Evolutionary conservation across 2,888 invertebrate species (phyloP), one percentile per base, ranked within the genome.

Genomic region (Ypsolopha scabrella): DNA sequence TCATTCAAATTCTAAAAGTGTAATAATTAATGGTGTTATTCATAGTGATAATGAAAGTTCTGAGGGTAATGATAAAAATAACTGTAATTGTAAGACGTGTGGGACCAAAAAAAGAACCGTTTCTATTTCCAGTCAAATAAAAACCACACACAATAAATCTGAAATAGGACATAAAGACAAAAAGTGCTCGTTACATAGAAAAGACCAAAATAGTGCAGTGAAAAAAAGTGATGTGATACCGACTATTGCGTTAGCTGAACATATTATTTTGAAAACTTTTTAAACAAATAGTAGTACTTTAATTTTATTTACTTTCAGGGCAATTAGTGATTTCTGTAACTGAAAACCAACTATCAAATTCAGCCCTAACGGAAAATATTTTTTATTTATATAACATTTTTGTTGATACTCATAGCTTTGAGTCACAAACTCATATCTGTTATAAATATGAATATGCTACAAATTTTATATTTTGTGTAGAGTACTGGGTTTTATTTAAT

Each of bases 71-170:
- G 58, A 54, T 45, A 67, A 59, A 54, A 64, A 62, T 54, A 69
- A 24, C 24, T 24, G 75, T 61, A 60, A 60, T 51, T 62, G 62
- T 44, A 73, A 75, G 64, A 60, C 64, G 10, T 78, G 75, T 59
- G 76, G 70, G 67, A 69, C 65, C 64, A 78, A 81, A 70, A 82
- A 82, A 64, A 69, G 79, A 41, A 68, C 71, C 50, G 55, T 82
- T 39, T 82, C 82, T 44, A 64, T 85, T 58, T 70, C 80, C 7
- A 66, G 75, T 1, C 83, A 81, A 69, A 73, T 83, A 55, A 85
- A 85, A 62, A 79, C 73, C 52, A 82, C 74, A 24, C 80, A 83
- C 51, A 86, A 85, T 54, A 83, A 83, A 70, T 85, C 82, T 6
- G 83, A 82, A 61, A 78, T 68, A 41, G 78, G 80, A 55, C 72